Base-by-base conservation (phyloP, 1,140 invertebrate genomes). In the Hylaeus volcanicus region DNA sequence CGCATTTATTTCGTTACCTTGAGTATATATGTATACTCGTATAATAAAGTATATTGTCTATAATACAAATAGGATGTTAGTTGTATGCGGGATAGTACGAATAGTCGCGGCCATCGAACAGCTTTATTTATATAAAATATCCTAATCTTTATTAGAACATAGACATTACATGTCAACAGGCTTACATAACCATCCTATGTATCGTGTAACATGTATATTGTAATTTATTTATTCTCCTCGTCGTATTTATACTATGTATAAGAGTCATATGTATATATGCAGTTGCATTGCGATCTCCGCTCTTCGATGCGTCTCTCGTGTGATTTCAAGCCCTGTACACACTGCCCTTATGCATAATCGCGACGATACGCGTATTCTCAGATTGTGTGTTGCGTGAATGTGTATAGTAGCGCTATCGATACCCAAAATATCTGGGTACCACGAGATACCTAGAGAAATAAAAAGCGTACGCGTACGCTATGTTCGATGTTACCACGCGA, bases 61-160 rank as follows among this genome's bases (percentile, higher is more conserved):
- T 39, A 5, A 26, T 39, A 26, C n/a, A 63, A 61, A 65, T 3
- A 12, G 63, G 39, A 65, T 41, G 12, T 26, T 9, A 43, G 26
- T 60, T 56, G 61, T 12, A 45, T 26, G 63, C 51, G 43, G 64
- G 55, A 45, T 51, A 51, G 51, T 48, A 9, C n/a, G 12, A 9
- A 43, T 48, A 48, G 66, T 78, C 39, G 48, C 39, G 56, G 12
- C 65, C 65, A 75, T 37, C 48, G 65, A 56, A 56, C 55, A 43
- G 58, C 12, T 56, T 45, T 58, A 73, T 84, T 91, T 91, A 88
- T 91, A 92, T 87, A 91, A 92, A 92, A 92, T 92, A 92, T 89
- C 87, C 90, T 91, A 90, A 91, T 91, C 84, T 92, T 91, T 92
- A 92, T 92, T 92, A 90, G 89, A 90, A 91, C 88, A 91, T 89